phyloP scores from a whole-genome alignment of 2,113 vertebrate genomes.

The Dascyllus trimaculatus region DNA sequence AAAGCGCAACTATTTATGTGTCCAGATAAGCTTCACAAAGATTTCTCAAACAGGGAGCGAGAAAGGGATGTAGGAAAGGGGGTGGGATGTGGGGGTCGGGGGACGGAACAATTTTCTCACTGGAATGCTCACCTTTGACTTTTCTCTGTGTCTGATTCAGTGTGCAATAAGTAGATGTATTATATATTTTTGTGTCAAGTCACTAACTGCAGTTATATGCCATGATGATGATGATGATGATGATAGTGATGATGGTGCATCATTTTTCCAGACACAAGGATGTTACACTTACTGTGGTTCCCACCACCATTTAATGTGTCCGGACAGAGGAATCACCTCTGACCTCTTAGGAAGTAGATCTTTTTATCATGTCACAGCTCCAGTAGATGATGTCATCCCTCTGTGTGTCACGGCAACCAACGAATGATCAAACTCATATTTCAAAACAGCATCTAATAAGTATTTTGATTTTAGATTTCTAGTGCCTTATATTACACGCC shows the following conservation, averaged over 20 bases:
- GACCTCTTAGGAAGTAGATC: slow-evolving; percentile 53
- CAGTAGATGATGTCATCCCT: slow-evolving; percentile 68
- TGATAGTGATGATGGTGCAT: slow-evolving; percentile 51
- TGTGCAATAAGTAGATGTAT: slow-evolving; percentile 85
- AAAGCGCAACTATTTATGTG: slow-evolving; percentile 66
- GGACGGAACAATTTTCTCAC: slow-evolving; percentile 65
- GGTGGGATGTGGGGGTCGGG: background rate
- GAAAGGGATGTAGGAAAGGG: slow-evolving; percentile 28
- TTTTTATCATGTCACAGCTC: slow-evolving; percentile 51
- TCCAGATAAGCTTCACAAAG: slow-evolving; percentile 78
- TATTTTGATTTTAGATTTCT: slow-evolving; percentile 84
- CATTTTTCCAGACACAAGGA: slow-evolving; percentile 64
- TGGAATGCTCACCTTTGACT: slow-evolving; percentile 80
- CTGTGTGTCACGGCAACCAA: slow-evolving; percentile 64
- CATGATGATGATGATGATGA: slow-evolving; percentile 61
- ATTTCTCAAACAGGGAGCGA: slow-evolving; percentile 62
- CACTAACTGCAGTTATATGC: slow-evolving; percentile 78
- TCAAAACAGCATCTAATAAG: slow-evolving; percentile 79
- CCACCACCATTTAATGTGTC: slow-evolving; percentile 48
- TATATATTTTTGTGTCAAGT: slow-evolving; percentile 82
- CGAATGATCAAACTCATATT: slow-evolving; percentile 73
- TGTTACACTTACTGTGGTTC: slow-evolving; percentile 45
- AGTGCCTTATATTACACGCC: slow-evolving; percentile 87
- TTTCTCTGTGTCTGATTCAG: slow-evolving; percentile 78
- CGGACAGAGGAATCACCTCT: slow-evolving; percentile 47